Evolutionary conservation across 2,888 invertebrate species (phyloP).

Genomic region (Branchipolynoe longqiensis): DNA sequence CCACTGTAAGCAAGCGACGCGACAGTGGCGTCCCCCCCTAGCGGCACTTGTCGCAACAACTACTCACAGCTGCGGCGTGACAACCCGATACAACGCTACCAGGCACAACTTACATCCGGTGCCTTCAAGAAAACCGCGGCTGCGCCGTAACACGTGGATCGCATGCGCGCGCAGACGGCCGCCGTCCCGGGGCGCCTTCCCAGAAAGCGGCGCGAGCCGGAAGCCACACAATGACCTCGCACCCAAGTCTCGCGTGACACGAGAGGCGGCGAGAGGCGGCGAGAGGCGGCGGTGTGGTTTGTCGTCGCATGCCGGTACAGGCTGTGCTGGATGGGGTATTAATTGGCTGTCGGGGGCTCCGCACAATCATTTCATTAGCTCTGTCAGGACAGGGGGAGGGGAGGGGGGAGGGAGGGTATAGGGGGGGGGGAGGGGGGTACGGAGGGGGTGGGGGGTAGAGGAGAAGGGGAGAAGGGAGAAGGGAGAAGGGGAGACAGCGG

Average conservation of each 20-base stretch:
- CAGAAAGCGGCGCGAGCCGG: conserved; percentile 25
- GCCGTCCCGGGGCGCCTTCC: background rate
- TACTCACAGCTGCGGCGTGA: conserved; percentile 15
- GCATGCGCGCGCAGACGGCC: conserved; percentile 33
- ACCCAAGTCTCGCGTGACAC: conserved; percentile 50
- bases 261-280: background rate
- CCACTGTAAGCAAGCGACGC: background rate
- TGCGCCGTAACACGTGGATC: conserved; percentile 38
- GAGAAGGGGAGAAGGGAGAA: too few species aligned
- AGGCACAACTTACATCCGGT: conserved; percentile 15
- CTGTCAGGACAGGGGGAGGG: background rate
- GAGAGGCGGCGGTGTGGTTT: background rate
- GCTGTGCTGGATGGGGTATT: background rate
- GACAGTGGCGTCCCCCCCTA: conserved; percentile 1
- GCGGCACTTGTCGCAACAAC: background rate
- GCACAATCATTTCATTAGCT: conserved; percentile 56
- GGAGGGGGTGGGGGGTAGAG: too few species aligned
- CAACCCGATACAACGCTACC: conserved; percentile 17
- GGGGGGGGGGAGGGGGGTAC: too few species aligned
- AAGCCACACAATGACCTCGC: conserved; percentile 54
- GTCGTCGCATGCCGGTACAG: too few species aligned
- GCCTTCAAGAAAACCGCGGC: conserved; percentile 16
- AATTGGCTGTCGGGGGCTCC: conserved; percentile 49
- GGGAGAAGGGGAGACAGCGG: too few species aligned
- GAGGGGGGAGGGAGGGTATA: too few species aligned